phyloP scores from a whole-genome alignment of 2,888 invertebrate species.

The Acanthosepion pharaonis region DNA sequence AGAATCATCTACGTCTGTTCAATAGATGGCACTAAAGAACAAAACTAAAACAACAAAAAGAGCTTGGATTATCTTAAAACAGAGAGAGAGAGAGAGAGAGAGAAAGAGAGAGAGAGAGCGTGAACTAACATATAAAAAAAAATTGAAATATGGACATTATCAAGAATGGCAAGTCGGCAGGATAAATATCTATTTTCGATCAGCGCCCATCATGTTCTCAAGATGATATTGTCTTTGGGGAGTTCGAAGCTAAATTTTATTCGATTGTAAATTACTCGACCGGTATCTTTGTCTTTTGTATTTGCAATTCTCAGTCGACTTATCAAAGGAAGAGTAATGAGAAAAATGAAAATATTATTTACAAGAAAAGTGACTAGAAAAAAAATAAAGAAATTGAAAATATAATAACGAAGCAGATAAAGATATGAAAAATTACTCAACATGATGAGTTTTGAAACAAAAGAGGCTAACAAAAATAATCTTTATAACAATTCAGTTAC shows the following conservation, averaged over 20 bases:
- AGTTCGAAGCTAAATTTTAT: neutral
- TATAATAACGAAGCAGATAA: no score
- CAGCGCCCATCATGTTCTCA: neutral
- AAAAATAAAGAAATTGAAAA: no score
- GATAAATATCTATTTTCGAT: conserved; percentile 33
- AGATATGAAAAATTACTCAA: neutral
- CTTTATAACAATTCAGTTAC: neutral
- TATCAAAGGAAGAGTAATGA: neutral
- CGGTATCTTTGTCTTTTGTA: neutral
- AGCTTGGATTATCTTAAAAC: neutral
- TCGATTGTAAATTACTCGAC: conserved; percentile 15
- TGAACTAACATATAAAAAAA: neutral
- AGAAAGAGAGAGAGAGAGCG: no score
- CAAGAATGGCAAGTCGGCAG: neutral
- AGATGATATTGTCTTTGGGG: conserved; percentile 1
- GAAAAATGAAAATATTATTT: neutral
- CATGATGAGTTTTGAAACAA: neutral
- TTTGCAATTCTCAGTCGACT: neutral
- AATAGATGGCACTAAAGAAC: neutral
- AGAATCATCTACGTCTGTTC: neutral
- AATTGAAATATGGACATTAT: neutral
- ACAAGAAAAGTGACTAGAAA: neutral
- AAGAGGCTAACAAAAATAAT: neutral
- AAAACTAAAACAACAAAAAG: neutral
- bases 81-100: no score